phyloP scores from a whole-genome alignment of 2,797 vertebrate species.

The Liparis tanakae region DNA sequence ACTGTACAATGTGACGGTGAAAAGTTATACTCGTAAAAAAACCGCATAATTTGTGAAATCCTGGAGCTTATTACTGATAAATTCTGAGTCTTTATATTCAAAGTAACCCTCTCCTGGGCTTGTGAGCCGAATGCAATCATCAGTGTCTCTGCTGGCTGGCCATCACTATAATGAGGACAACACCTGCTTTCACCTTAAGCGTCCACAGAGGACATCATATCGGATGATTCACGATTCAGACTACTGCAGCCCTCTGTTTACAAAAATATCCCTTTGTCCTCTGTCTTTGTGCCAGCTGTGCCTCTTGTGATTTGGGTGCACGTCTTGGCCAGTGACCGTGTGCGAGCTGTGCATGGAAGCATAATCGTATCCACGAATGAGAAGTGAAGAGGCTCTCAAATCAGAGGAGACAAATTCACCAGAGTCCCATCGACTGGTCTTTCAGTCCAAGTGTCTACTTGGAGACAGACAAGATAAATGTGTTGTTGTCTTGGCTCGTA shows the following conservation, averaged over 20 bases:
- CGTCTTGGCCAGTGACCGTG: constrained; percentile 20
- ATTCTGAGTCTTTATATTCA: constrained; percentile 31
- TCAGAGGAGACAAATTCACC: constrained; percentile 50
- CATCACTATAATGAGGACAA: constrained; percentile 54
- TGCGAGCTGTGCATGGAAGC: constrained; percentile 25
- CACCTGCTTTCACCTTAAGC: constrained; percentile 47
- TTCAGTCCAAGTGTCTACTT: constrained; percentile 43
- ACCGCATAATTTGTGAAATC: neutral
- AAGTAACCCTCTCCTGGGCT: constrained; percentile 25
- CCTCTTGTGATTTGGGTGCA: constrained; percentile 33
- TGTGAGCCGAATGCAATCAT: constrained; percentile 38
- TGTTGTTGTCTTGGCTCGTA: constrained; percentile 42
- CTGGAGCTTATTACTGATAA: too few species aligned
- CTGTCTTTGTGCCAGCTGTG: constrained; percentile 54
- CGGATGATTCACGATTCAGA: constrained; percentile 54
- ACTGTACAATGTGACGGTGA: neutral
- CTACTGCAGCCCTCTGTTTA: constrained; percentile 25
- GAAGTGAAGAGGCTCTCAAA: constrained; percentile 42
- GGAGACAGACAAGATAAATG: constrained; percentile 62
- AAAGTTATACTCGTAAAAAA: neutral
- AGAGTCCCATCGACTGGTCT: constrained; percentile 40
- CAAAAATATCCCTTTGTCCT: constrained; percentile 45
- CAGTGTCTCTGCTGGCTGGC: constrained; percentile 42
- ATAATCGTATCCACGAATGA: constrained; percentile 47
- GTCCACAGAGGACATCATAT: constrained; percentile 41